phyloP scores from a whole-genome alignment of 2,797 vertebrate genomes.

The Podargus strigoides region DNA sequence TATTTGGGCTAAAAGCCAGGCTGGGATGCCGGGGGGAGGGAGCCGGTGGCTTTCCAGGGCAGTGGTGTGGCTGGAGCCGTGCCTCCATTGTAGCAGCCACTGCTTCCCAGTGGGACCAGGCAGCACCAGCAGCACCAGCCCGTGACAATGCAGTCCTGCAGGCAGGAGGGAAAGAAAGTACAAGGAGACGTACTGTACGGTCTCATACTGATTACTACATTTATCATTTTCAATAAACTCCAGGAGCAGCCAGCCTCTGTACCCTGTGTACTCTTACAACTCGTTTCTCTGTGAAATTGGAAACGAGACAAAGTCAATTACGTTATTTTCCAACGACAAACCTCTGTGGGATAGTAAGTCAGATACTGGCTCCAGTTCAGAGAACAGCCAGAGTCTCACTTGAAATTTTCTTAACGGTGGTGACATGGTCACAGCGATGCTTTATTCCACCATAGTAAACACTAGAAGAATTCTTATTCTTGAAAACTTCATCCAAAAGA shows the following conservation, averaged over 20 bases:
- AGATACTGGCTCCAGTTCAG: neutral
- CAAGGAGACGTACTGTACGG: neutral
- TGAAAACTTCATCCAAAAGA: neutral
- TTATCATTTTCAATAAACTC: neutral
- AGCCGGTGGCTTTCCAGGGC: neutral
- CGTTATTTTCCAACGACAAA: conserved; percentile 14
- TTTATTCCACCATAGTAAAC: neutral
- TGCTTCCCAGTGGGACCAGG: neutral
- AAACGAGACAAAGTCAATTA: conserved; percentile 43
- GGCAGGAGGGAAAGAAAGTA: neutral
- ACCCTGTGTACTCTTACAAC: neutral
- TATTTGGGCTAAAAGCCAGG: conserved; percentile 21
- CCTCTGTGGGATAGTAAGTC: conserved; percentile 20
- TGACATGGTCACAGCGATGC: neutral
- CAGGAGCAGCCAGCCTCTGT: neutral
- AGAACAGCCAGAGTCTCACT: neutral
- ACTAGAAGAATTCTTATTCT: neutral
- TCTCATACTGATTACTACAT: neutral
- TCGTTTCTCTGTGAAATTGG: conserved; percentile 12
- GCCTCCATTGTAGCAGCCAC: neutral
- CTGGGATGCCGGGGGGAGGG: neutral
- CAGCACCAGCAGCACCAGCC: neutral
- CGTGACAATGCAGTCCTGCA: neutral
- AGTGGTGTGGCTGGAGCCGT: neutral
- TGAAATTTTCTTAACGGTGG: neutral